Evolutionary conservation across 2,113 vertebrate species (phyloP).

Genomic region (Cyprinus carpio): DNA sequence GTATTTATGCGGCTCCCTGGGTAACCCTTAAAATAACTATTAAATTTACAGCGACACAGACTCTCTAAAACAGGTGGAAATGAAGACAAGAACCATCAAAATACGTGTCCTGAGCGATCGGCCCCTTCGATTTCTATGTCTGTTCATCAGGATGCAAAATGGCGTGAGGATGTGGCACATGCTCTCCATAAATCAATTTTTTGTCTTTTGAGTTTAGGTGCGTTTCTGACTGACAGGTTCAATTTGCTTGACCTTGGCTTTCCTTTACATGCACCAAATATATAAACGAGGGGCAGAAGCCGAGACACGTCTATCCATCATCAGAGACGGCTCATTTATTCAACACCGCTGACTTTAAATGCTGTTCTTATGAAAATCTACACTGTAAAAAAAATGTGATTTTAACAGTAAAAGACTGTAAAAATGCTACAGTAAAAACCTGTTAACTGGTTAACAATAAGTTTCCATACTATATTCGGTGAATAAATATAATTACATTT

Average conservation of each 20-base stretch:
- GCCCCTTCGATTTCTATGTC: background rate
- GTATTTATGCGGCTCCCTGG: slow-evolving; percentile 14
- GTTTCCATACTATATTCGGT: too few relatives aligned
- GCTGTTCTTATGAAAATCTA: background rate
- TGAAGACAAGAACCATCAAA: background rate
- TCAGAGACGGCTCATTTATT: background rate
- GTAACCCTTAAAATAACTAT: slow-evolving; percentile 24
- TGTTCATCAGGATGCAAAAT: background rate
- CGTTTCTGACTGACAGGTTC: slow-evolving; percentile 28
- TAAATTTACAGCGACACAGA: background rate
- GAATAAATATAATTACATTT: too few relatives aligned
- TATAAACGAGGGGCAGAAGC: slow-evolving; percentile 21
- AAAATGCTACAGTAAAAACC: too few relatives aligned
- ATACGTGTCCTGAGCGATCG: background rate
- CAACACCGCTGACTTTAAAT: background rate
- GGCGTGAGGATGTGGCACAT: slow-evolving; percentile 1
- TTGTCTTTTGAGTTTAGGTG: slow-evolving; percentile 13
- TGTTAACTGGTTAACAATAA: too few relatives aligned
- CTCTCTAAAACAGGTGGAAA: background rate
- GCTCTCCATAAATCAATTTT: slow-evolving; percentile 33
- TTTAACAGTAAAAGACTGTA: too few relatives aligned
- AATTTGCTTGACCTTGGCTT: slow-evolving; percentile 47
- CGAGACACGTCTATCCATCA: slow-evolving; percentile 33
- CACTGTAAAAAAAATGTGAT: too few relatives aligned
- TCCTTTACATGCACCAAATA: slow-evolving; percentile 27